Evolutionary conservation across 2,113 vertebrate species (phyloP), one percentile per base, ranked within the genome.

Genomic region (Sinocyclocheilus rhinocerous): DNA sequence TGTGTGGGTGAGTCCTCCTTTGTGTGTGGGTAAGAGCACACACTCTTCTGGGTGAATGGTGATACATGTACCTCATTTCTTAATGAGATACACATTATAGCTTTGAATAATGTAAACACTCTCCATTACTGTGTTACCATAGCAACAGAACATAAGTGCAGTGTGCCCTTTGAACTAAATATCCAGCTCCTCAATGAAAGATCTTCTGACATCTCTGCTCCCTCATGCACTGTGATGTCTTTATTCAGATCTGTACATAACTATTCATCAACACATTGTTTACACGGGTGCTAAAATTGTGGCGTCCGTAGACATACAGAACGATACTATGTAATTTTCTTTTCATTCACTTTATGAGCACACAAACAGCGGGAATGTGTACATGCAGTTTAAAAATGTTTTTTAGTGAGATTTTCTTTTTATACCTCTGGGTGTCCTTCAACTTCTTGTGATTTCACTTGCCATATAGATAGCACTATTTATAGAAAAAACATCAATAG

Each of bases 11-110:
- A 70, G n/a, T 33, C 18, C 16, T 33, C 18, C 9, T 82, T 18
- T 81, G 20, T 83, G 81, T 73, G 81, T 57, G 81, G 81, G 81
- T 73, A 69, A 84, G 22, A 36, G 50, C 69, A 42, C 15, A 57
- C 2, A 22, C 45, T 72, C 33, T 82, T 42, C 29, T 81, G 42
- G 61, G 80, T 20, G 61, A 69, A 69, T 85, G 12, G 22, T 26
- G 73, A 70, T 10, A 26, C 20, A 36, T 55, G 16, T 81, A 18
- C 20, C n/a, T n/a, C n/a, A 48, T 59, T 73, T 81, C 69, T 75
- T 48, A 52, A 59, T 65, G 24, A 76, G 72, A 76, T 50, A 76
- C 69, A 81, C 24, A 76, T 65, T 75, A 52, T 11, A 65, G 70
- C 22, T 65, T 20, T 76, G 42, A 75, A 82, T 67, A 82, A 67